Evolutionary conservation across 30 jellyfish, hydroid and myxozoan species (phyloP), one percentile per base, ranked within the genome.

Genomic region (Turritopsis rubra): DNA sequence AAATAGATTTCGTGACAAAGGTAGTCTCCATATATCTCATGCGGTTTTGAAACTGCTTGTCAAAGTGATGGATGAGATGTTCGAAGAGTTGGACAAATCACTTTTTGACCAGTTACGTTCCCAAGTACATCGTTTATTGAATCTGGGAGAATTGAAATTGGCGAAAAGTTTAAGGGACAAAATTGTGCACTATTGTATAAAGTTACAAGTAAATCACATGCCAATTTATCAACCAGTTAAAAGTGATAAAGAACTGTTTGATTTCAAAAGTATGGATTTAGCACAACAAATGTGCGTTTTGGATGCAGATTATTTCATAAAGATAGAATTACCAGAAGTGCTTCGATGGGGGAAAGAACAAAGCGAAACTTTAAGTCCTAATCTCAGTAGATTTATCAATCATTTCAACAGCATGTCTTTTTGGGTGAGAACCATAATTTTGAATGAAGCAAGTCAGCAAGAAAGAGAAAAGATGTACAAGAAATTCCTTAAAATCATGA

Each of bases 341-440:
- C 80, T 93, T 21, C 96, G 97, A 18, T 93, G 99, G 99, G 99
- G 99, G 24, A 93, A 93, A 77, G 99, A 93, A 80, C 99, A 93
- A 65, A 93, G 96, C 80, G 99, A 93, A 75, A 60, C 81, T 7
- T 85, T 93, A 18, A 85, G 99, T 74, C 99, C 99, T 54, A 93
- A 93, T 81, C 90, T 93, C 0, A 88, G 97, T 27, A 93, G 90
- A 79, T 93, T 93, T 75, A 93, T 93, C 74, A 96, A 79, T 29
- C 99, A 93, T 73, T 93, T 93, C 96, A 93, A 93, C 76, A 88
- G 88, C 27, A 93, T 93, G 99, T 93, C 99, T 53, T 93, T 70
- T 74, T 93, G 99, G 99, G 88, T 88, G 53, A 52, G 99, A 80
- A 93, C 99, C 21, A 81, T 93, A 18, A 85, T 93, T 60, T 76